Evolutionary conservation across 2,888 invertebrate species (phyloP).

Genomic region (Drosophila neotestacea): DNA sequence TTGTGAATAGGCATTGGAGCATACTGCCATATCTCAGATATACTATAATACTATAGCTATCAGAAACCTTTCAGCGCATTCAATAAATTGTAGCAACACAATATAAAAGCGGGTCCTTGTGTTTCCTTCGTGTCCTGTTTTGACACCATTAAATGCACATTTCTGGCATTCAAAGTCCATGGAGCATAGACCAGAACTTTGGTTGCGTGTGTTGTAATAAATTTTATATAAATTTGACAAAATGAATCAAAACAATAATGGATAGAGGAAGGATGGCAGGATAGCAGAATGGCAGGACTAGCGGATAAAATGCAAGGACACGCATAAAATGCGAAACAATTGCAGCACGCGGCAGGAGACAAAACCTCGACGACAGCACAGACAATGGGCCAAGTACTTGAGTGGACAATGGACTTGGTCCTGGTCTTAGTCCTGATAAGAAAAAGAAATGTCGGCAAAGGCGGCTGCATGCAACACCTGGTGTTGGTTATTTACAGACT

Average conservation of each 20-base stretch:
- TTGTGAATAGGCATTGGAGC: conserved; percentile 37
- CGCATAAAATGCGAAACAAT: conserved; percentile 68
- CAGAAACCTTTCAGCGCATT: conserved; percentile 17
- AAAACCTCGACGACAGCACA: conserved; percentile 63
- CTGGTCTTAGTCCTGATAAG: conserved; percentile 42
- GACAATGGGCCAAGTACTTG: conserved; percentile 64
- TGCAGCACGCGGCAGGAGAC: conserved; percentile 65
- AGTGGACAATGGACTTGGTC: conserved; percentile 62
- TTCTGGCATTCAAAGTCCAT: conserved; percentile 39
- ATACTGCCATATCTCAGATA: conserved; percentile 20
- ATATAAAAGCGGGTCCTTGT: conserved; percentile 10
- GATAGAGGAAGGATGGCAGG: conserved; percentile 20
- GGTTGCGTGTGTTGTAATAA: conserved; percentile 71
- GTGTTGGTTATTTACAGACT: conserved; percentile 59
- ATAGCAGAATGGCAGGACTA: conserved; percentile 28
- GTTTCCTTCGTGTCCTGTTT: conserved; percentile 47
- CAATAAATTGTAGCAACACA: conserved; percentile 28
- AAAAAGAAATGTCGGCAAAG: conserved; percentile 54
- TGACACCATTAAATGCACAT: conserved; percentile 75
- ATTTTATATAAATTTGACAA: conserved; percentile 83
- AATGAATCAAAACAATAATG: conserved; percentile 80
- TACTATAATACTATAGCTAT: conserved; percentile 18
- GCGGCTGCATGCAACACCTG: conserved; percentile 72
- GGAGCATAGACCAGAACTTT: conserved; percentile 22
- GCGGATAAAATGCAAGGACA: conserved; percentile 67